Percentiles rank a stretch among this genome's conserved stretches.
Evolutionary conservation across 2,113 vertebrate species (phyloP).

Genomic region (Pedetes capensis): DNA sequence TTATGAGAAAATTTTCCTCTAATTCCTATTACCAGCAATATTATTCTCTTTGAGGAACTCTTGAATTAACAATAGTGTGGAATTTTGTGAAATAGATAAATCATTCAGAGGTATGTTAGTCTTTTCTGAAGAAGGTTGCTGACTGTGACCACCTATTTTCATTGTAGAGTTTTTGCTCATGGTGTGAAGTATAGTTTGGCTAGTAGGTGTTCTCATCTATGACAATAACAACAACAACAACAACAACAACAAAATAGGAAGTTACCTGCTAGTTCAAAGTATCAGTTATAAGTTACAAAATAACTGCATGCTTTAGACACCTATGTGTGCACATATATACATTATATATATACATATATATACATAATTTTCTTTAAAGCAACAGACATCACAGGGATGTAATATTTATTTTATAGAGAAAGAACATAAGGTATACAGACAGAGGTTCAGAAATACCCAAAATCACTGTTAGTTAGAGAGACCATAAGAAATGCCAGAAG

Average conservation of each 20-base stretch:
- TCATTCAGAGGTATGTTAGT: not conserved
- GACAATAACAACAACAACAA: not conserved
- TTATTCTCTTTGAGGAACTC: not conserved
- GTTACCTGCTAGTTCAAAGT: not conserved
- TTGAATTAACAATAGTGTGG: not conserved
- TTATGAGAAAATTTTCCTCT: not conserved
- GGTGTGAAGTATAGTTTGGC: not conserved
- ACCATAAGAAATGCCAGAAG: not conserved
- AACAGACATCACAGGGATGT: not conserved
- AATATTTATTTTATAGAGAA: not conserved
- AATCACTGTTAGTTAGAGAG: not conserved
- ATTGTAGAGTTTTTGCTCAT: not conserved
- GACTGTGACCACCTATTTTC: not conserved
- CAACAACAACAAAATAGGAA: not conserved
- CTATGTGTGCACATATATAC: not conserved
- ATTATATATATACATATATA: fast-evolving
- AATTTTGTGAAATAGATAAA: not conserved
- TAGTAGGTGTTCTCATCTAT: not conserved
- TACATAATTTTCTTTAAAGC: not conserved
- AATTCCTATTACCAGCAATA: not conserved
- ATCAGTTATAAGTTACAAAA: not conserved
- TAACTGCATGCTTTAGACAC: not conserved
- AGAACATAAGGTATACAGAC: not conserved
- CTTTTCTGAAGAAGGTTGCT: not conserved
- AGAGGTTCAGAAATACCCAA: not conserved